Evolutionary conservation across 2,888 invertebrate species (phyloP).

Genomic region (Lasioglossum morio): DNA sequence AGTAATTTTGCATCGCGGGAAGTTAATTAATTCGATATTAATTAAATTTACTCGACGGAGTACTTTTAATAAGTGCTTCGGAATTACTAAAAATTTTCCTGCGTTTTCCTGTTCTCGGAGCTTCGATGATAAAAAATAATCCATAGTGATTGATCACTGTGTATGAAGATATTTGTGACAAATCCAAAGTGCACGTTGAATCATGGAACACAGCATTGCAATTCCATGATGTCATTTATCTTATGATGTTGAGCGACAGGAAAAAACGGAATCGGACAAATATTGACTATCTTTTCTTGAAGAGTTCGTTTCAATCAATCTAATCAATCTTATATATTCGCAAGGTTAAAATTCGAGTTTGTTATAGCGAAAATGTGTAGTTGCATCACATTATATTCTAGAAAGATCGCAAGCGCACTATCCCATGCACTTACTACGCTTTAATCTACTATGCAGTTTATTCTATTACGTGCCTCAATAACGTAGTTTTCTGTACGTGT

Average conservation of each 20-base stretch:
- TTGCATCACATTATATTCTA: background rate
- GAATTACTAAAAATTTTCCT: background rate
- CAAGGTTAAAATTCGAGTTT: background rate
- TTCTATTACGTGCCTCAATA: conserved; percentile 7
- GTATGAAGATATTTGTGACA: background rate
- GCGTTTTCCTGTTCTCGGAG: background rate
- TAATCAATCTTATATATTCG: background rate
- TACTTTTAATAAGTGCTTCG: background rate
- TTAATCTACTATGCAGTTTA: background rate
- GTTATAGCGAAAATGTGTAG: background rate
- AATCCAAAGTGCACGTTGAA: conserved; percentile 25
- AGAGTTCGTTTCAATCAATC: background rate
- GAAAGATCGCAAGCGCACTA: background rate
- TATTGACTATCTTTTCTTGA: background rate
- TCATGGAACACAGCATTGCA: conserved; percentile 40
- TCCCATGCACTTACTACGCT: background rate
- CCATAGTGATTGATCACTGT: background rate
- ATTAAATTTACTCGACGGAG: background rate
- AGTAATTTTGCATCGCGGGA: background rate
- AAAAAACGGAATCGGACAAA: background rate
- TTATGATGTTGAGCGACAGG: conserved; percentile 4
- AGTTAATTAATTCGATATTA: background rate
- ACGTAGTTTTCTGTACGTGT: background rate
- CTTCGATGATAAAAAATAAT: background rate
- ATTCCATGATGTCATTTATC: conserved; percentile 41